Evolutionary conservation across 2,113 vertebrate species (phyloP).

Genomic region (Herpetotheres cachinnans): DNA sequence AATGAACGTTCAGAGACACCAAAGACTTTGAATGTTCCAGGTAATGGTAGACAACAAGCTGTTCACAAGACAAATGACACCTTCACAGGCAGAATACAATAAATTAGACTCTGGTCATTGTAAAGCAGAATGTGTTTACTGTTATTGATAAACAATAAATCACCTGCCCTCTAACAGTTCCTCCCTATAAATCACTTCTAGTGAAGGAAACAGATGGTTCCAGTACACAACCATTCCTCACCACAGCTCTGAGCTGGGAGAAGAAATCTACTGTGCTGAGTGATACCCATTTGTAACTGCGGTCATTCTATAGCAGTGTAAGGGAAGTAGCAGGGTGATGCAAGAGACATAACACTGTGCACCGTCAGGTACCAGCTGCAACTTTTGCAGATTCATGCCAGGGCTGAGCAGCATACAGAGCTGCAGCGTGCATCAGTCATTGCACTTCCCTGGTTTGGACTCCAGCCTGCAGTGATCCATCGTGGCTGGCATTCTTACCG

Average conservation of each 20-base stretch:
- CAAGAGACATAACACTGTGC: fast-evolving
- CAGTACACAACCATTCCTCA: background rate
- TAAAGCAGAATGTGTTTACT: constrained; percentile 45
- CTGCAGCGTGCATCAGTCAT: fast-evolving
- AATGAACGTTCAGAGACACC: constrained; percentile 30
- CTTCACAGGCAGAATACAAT: constrained; percentile 24
- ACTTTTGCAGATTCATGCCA: fast-evolving
- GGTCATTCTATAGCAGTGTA: fast-evolving
- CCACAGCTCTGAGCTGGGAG: background rate
- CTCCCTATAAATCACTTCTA: constrained; percentile 58
- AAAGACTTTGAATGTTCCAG: constrained; percentile 23
- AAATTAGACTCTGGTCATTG: constrained; percentile 43
- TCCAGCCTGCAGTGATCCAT: background rate
- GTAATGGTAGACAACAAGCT: constrained; percentile 6
- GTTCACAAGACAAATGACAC: constrained; percentile 41
- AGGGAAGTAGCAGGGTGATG: background rate
- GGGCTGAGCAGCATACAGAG: background rate
- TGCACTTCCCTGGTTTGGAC: fast-evolving
- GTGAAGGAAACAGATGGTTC: constrained; percentile 3
- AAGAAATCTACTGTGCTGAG: background rate
- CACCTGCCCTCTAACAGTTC: constrained; percentile 49
- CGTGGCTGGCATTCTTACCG: fast-evolving
- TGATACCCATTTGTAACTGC: fast-evolving
- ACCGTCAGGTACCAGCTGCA: fast-evolving
- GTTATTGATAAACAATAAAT: constrained; percentile 69